Evolutionary conservation across 2,113 vertebrate species (phyloP).

Genomic region (Acinonyx jubatus): DNA sequence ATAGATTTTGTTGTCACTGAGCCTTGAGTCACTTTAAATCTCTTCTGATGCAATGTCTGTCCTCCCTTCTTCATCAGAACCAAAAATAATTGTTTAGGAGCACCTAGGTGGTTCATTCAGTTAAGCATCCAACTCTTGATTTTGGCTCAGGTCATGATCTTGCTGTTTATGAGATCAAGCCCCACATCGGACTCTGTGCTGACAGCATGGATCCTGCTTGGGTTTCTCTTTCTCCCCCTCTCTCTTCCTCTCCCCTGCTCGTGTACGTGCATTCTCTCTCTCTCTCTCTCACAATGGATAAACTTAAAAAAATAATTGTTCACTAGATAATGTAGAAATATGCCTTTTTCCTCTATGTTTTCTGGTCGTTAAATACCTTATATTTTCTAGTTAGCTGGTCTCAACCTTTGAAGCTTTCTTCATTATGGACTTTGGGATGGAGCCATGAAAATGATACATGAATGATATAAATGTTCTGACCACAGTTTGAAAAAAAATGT

Average conservation of each 20-base stretch:
- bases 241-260: no score
- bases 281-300: no score
- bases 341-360: background rate
- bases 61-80: background rate
- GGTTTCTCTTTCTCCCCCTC: no score
- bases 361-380: background rate
- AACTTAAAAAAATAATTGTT: background rate
- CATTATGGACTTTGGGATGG: background rate
- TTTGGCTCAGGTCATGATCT: no score
- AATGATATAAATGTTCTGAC: background rate
- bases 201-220: no score
- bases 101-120: no score
- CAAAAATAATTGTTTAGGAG: background rate
- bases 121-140: no score
- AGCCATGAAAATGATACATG: background rate
- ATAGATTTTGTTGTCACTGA: conserved; percentile 32
- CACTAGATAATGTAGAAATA: conserved; percentile 21
- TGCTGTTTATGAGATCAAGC: no score
- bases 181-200: no score
- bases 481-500: conserved; percentile 1
- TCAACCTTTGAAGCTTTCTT: background rate
- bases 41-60: conserved; percentile 3
- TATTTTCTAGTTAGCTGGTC: conserved; percentile 17
- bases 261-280: no score
- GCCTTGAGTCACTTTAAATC: conserved; percentile 42